Conservation (phyloP, 2,113 vertebrate genomes). For the Hystrix brachyura region DNA sequence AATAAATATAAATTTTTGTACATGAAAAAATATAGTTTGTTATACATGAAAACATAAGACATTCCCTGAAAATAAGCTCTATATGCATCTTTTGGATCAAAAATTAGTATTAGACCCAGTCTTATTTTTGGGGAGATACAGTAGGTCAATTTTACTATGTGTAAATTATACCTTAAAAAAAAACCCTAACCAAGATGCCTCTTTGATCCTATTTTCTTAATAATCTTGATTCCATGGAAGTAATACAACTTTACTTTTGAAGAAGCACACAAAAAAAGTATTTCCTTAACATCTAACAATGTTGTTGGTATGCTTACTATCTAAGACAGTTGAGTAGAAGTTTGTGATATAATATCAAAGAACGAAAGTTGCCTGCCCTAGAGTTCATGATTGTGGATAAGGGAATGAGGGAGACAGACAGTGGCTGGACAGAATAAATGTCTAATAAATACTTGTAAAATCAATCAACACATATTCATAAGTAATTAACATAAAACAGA, state of each 20-base stretch:
- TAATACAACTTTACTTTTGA: neutral
- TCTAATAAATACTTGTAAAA: neutral
- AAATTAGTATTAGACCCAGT: neutral
- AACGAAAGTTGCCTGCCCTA: neutral
- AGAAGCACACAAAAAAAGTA: conserved; percentile 1
- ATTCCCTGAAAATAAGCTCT: neutral
- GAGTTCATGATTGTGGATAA: neutral
- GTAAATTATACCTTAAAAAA: conserved; percentile 21
- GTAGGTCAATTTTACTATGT: neutral
- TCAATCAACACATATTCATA: neutral
- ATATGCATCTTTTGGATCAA: neutral
- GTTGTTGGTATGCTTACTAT: neutral
- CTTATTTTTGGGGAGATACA: neutral
- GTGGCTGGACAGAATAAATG: neutral
- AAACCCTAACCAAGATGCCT: neutral
- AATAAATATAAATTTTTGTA: neutral
- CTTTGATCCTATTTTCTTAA: conserved; percentile 18
- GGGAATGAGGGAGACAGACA: neutral
- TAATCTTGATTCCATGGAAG: conserved; percentile 6
- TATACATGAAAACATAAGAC: neutral
- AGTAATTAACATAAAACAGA: conserved; percentile 36
- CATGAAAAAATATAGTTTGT: neutral
- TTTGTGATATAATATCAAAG: neutral
- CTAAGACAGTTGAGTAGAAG: neutral
- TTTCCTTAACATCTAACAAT: neutral